These are phyloP conservation scores for Kobus ellipsiprymnus DNA, from an alignment of 2,113 vertebrate species.

Conservation along the genomic window DNA sequence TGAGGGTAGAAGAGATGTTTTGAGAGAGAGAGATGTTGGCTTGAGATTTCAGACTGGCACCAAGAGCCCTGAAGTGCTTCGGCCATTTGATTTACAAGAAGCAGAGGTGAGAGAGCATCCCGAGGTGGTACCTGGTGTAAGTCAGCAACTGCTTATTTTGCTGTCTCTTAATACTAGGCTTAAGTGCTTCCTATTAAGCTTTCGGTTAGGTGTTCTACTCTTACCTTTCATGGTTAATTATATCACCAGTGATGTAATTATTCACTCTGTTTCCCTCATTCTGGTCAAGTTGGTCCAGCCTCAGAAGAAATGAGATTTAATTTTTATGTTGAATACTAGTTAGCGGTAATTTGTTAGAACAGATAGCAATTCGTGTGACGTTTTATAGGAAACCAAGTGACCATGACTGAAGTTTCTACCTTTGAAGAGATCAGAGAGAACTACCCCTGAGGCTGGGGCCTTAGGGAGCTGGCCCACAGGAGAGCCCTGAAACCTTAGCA, in stretches of 20 bases:
- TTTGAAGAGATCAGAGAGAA: neutral
- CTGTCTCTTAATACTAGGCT: neutral
- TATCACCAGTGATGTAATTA: neutral
- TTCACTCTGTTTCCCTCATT: neutral
- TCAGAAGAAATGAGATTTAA: neutral
- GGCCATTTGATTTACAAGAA: neutral
- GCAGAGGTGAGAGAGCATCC: slow-evolving; percentile 31
- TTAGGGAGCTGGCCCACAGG: neutral
- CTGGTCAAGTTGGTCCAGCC: neutral
- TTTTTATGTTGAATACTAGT: neutral
- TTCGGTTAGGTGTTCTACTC: neutral
- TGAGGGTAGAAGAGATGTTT: slow-evolving; percentile 63
- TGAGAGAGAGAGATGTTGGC: slow-evolving; percentile 37
- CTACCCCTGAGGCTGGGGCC: neutral
- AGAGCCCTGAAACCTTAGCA: neutral
- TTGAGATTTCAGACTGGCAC: neutral
- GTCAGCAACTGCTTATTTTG: slow-evolving; percentile 29
- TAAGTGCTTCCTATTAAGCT: neutral
- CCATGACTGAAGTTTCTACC: neutral
- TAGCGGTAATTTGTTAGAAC: neutral
- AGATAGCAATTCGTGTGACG: neutral
- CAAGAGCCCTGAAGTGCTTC: slow-evolving; percentile 40
- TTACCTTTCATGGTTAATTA: neutral
- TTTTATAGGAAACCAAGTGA: neutral
- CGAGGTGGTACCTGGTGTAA: slow-evolving; percentile 52